Evolutionary conservation across 1,140 invertebrate species (phyloP).

Genomic region (Orius insidiosus): DNA sequence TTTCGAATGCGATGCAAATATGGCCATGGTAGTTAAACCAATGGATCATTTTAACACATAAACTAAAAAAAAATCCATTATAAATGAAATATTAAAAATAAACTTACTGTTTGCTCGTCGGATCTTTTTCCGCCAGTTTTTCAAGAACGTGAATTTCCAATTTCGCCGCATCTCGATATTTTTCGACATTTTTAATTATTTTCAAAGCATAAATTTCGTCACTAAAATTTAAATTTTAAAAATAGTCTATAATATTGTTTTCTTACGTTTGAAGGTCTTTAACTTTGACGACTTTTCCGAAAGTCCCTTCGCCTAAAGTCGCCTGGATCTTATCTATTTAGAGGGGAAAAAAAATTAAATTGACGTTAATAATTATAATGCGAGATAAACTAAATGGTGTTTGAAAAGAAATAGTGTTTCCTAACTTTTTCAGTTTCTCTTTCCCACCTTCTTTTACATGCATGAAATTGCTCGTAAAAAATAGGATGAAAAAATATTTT

Average conservation of each 20-base stretch:
- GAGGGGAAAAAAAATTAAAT: constrained; percentile 7
- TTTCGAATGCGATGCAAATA: constrained; percentile 98
- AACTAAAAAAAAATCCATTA: constrained; percentile 39
- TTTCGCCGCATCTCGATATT: constrained; percentile 97
- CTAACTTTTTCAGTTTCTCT: too few species aligned
- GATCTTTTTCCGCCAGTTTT: constrained; percentile 86
- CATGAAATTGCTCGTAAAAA: too few species aligned
- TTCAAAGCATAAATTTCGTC: constrained; percentile 88
- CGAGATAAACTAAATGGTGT: too few species aligned
- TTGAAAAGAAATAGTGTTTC: too few species aligned
- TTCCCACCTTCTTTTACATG: too few species aligned
- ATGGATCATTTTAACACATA: constrained; percentile 96
- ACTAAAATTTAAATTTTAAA: constrained; percentile 33
- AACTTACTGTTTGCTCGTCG: constrained; percentile 85
- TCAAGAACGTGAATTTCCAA: constrained; percentile 97
- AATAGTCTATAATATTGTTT: too few species aligned
- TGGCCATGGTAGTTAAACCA: constrained; percentile 99
- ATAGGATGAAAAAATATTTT: too few species aligned
- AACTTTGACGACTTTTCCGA: constrained; percentile 98
- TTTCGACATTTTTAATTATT: constrained; percentile 99
- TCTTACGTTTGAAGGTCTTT: constrained; percentile 89
- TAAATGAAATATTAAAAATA: constrained; percentile 12
- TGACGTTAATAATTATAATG: not conserved
- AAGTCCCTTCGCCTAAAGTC: constrained; percentile 97
- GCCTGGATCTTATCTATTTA: constrained; percentile 87